A percentile compares a stretch with the other conserved stretches of the same genome.
phyloP scores from a whole-genome alignment of 2,113 vertebrate genomes.

The Heliornis fulica region DNA sequence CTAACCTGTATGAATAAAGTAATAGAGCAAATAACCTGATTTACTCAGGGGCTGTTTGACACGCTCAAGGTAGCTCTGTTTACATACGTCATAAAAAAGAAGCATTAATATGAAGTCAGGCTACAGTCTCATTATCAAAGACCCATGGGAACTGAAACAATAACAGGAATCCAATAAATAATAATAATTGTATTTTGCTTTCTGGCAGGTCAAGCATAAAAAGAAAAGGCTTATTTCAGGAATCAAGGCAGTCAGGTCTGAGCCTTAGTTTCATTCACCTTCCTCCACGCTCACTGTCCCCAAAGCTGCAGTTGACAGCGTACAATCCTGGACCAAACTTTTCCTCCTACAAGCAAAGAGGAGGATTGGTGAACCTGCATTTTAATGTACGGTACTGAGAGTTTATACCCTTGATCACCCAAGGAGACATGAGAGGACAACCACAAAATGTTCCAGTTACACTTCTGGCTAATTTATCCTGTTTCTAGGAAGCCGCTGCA shows the following conservation, averaged over 20 bases:
- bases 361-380: not conserved
- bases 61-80: not conserved
- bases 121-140: not conserved
- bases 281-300: not conserved
- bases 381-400: fast-evolving
- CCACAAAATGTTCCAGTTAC: not conserved
- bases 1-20: constrained; percentile 33
- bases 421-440: not conserved
- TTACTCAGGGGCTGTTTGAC: constrained; percentile 10
- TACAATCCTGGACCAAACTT: not conserved
- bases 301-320: not conserved
- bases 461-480: not conserved
- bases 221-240: not conserved
- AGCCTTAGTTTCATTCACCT: not conserved
- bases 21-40: constrained; percentile 33
- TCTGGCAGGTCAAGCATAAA: not conserved
- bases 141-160: not conserved
- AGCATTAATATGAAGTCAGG: not conserved
- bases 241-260: not conserved
- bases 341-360: not conserved
- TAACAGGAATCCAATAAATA: not conserved
- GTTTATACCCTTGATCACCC: not conserved
- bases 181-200: not conserved
- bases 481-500: not conserved
- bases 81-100: not conserved